Percentiles rank a stretch among this genome's conserved stretches.
phyloP scores from a whole-genome alignment of 2,113 vertebrate genomes.

The Hystrix brachyura region DNA sequence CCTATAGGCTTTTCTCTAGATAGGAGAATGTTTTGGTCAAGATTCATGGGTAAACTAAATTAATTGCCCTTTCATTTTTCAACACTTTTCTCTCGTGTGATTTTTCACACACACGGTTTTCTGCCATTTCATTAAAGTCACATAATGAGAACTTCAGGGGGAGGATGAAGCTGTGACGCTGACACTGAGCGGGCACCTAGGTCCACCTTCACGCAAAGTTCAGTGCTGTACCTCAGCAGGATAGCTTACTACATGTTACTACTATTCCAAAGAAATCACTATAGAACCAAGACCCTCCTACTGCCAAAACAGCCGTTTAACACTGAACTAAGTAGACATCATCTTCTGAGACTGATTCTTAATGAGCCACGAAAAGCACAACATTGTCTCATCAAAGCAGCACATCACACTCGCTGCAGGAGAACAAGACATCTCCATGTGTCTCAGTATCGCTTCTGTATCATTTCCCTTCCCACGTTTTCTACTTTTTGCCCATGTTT shows the following conservation, averaged over 20 bases:
- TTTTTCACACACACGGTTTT: constrained; percentile 3
- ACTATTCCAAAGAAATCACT: neutral
- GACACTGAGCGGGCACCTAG: neutral
- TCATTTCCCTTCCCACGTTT: neutral
- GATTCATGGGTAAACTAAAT: neutral
- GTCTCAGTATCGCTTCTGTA: neutral
- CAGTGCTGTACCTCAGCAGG: neutral
- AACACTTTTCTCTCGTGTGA: neutral
- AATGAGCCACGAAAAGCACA: neutral
- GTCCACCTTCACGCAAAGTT: neutral
- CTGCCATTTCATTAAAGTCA: neutral
- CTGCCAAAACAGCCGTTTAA: neutral
- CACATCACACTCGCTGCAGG: neutral
- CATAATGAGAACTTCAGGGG: neutral
- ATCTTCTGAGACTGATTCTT: neutral
- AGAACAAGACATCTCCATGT: neutral
- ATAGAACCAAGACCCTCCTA: neutral
- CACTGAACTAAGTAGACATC: neutral
- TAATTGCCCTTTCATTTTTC: neutral
- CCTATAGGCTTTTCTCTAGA: neutral
- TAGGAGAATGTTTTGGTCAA: constrained; percentile 26
- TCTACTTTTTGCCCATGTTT: neutral
- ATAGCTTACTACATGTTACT: fast-evolving
- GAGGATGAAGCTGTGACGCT: neutral
- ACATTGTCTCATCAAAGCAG: neutral